Percentiles rank a stretch among this genome's conserved stretches.
Conservation (phyloP, 1,140 invertebrate genomes). For the Dinothrombium tinctorium region DNA sequence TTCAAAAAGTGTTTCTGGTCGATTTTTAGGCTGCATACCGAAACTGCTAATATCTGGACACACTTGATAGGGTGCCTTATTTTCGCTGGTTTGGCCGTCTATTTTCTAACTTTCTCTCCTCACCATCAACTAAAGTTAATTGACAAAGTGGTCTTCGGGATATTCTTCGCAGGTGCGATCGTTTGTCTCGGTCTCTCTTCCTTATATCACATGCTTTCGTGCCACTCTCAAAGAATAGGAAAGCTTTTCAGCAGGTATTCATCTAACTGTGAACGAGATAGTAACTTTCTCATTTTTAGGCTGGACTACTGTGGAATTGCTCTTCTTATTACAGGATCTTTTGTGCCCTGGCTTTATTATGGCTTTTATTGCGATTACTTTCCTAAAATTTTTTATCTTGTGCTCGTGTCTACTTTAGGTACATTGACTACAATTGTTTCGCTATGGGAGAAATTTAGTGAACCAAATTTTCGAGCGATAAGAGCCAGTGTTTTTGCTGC, state of each 20-base stretch:
- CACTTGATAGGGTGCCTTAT: constrained; percentile 15
- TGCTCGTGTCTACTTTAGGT: constrained; percentile 71
- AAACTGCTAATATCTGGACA: constrained; percentile 18
- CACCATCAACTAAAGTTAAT: constrained; percentile 13
- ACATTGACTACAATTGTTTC: constrained; percentile 83
- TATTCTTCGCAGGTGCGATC: constrained; percentile 87
- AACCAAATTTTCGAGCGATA: constrained; percentile 66
- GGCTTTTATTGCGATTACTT: constrained; percentile 74
- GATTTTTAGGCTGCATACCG: constrained; percentile 16
- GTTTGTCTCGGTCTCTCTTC: constrained; percentile 92
- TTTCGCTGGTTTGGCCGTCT: constrained; percentile 12
- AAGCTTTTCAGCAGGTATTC: constrained; percentile 87
- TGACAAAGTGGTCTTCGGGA: constrained; percentile 71
- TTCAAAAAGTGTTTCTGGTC: constrained; percentile 14
- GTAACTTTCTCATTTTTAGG: constrained; percentile 24
- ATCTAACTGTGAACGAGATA: neutral
- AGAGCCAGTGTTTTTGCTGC: constrained; percentile 76
- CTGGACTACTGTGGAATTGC: constrained; percentile 97
- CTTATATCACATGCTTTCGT: constrained; percentile 92
- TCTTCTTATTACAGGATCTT: constrained; percentile 89
- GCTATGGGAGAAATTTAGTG: constrained; percentile 87
- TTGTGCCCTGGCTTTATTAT: constrained; percentile 98
- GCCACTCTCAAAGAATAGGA: constrained; percentile 81
- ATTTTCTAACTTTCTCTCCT: constrained; percentile 3
- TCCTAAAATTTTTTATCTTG: constrained; percentile 63